Conservation (phyloP, 2,113 vertebrate species). For the Lycaon pictus region DNA sequence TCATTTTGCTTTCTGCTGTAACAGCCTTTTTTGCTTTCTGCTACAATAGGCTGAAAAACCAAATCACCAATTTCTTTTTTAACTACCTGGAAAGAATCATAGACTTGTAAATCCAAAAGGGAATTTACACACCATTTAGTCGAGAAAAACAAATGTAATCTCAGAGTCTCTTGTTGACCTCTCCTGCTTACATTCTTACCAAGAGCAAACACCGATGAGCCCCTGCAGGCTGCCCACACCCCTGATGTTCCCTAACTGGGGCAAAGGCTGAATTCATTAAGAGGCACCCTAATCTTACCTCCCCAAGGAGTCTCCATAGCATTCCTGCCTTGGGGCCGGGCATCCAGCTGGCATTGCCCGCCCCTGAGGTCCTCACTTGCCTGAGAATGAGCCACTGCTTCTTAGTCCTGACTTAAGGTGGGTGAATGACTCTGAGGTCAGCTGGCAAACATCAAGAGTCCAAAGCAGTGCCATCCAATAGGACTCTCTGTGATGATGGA, state of each 20-base stretch:
- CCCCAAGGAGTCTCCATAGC: neutral
- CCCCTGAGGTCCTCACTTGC: too few relatives aligned
- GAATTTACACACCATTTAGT: neutral
- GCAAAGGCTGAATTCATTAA: neutral
- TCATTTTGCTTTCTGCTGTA: neutral
- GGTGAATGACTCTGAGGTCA: neutral
- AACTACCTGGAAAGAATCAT: neutral
- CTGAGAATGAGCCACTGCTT: neutral
- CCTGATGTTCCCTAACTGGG: neutral
- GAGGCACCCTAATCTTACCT: neutral
- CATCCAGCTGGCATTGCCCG: neutral
- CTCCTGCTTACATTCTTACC: neutral
- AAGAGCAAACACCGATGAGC: neutral
- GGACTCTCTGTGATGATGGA: neutral
- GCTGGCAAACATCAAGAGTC: neutral
- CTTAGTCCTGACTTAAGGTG: neutral
- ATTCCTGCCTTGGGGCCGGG: neutral
- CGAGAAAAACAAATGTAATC: neutral
- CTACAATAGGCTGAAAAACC: neutral
- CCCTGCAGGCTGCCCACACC: neutral
- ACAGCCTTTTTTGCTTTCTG: neutral
- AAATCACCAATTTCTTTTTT: neutral
- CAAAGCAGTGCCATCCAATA: neutral
- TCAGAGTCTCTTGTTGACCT: slow-evolving; percentile 7
- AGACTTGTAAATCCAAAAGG: neutral